Evolutionary conservation across 2,113 vertebrate species (phyloP).

Genomic region (Planiliza haematocheilus): DNA sequence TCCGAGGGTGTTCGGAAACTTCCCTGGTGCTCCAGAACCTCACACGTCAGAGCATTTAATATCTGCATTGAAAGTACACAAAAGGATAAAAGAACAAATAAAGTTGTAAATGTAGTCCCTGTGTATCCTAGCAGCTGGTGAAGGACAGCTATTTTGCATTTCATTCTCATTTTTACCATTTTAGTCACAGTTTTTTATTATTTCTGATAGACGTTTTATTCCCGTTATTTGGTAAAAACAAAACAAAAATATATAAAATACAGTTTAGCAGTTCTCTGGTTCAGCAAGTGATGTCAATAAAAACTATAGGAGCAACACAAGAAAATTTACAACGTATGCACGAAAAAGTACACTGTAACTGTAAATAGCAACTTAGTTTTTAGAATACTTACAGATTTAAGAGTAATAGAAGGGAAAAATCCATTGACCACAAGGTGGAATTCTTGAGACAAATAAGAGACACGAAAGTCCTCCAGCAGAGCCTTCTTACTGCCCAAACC

Average conservation of each 20-base stretch:
- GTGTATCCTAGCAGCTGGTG: background rate
- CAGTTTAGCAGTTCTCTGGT: too few species aligned
- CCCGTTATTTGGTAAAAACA: too few species aligned
- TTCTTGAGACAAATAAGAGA: slow-evolving; percentile 84
- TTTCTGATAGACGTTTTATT: too few species aligned
- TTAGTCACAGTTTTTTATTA: too few species aligned
- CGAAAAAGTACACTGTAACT: too few species aligned
- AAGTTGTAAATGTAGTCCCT: too few species aligned
- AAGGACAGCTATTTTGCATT: too few species aligned
- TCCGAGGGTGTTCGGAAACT: slow-evolving; percentile 90
- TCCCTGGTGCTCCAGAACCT: slow-evolving; percentile 88
- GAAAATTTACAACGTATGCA: too few species aligned
- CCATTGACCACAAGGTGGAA: slow-evolving; percentile 95
- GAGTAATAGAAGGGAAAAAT: slow-evolving; percentile 95
- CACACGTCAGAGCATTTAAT: slow-evolving; percentile 90
- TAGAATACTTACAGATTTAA: slow-evolving; percentile 89
- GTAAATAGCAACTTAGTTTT: background rate
- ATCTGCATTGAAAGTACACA: slow-evolving; percentile 83
- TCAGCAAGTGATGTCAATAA: too few species aligned
- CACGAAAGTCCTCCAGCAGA: slow-evolving; percentile 93
- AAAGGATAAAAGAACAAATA: background rate
- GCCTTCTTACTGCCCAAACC: slow-evolving; percentile 95
- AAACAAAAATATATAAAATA: too few species aligned
- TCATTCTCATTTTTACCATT: too few species aligned
- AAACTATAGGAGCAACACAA: too few species aligned